phyloP scores from a whole-genome alignment of 2,113 vertebrate genomes.

The Equus quagga region DNA sequence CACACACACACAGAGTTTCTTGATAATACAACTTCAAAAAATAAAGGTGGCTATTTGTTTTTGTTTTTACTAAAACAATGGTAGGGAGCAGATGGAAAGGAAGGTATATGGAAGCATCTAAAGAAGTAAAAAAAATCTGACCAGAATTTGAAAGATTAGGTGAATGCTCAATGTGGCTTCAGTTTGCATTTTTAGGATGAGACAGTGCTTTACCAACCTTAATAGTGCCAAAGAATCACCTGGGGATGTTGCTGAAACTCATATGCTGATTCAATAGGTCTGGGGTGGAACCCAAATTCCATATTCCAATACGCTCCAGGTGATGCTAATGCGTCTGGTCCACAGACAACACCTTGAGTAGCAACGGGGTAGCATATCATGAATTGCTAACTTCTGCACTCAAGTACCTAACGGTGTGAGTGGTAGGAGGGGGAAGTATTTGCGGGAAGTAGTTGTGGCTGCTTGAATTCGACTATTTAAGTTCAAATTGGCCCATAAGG shows the following conservation, averaged over 20 bases:
- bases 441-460: neutral
- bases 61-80: neutral
- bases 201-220: neutral
- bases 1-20: neutral
- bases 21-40: neutral
- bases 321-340: neutral
- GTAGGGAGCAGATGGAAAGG: neutral
- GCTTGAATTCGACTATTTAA: neutral
- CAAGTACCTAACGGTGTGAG: neutral
- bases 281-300: neutral
- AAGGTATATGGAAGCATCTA: neutral
- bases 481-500: neutral
- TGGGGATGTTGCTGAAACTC: neutral
- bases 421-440: neutral
- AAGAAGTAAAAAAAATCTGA: neutral
- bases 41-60: neutral
- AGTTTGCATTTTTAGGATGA: neutral
- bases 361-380: neutral
- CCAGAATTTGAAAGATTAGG: neutral
- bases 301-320: neutral
- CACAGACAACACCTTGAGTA: neutral
- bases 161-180: neutral
- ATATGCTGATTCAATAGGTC: neutral
- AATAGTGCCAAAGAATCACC: neutral
- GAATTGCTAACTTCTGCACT: neutral